Evolutionary conservation across 2,113 vertebrate genomes (phyloP).

Genomic region (Sinocyclocheilus grahami): DNA sequence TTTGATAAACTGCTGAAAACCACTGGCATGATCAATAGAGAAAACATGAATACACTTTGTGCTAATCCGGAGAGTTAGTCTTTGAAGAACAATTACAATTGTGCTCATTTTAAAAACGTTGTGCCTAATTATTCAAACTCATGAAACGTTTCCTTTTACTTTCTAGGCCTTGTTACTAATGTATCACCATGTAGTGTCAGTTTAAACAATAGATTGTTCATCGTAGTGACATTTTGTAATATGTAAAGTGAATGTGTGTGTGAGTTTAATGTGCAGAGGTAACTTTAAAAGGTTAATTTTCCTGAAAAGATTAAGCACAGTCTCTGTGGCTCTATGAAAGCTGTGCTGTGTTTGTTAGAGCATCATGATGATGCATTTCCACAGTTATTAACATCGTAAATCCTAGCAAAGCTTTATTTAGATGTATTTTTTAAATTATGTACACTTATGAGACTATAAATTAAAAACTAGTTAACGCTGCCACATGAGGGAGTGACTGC

Average conservation of each 20-base stretch:
- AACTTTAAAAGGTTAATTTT: no score
- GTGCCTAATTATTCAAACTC: background rate
- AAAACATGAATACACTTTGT: constrained; percentile 25
- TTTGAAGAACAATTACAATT: background rate
- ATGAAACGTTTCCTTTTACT: background rate
- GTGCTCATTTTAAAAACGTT: background rate
- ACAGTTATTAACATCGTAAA: no score
- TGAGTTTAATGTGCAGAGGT: background rate
- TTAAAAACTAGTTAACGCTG: no score
- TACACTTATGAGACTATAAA: no score
- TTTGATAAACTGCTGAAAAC: constrained; percentile 48
- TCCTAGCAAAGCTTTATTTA: no score
- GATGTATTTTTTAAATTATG: no score
- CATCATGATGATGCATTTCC: no score
- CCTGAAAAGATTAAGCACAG: no score
- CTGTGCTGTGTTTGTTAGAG: no score
- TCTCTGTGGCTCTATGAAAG: no score
- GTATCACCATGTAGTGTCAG: background rate
- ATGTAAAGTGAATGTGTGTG: background rate
- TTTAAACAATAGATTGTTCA: background rate
- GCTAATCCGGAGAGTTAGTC: background rate
- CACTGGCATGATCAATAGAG: constrained; percentile 28
- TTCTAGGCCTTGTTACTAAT: background rate
- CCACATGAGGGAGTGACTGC: no score
- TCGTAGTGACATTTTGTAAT: background rate